Evolutionary conservation across 2,888 invertebrate genomes (phyloP).

Genomic region (Polymixis flavicincta): DNA sequence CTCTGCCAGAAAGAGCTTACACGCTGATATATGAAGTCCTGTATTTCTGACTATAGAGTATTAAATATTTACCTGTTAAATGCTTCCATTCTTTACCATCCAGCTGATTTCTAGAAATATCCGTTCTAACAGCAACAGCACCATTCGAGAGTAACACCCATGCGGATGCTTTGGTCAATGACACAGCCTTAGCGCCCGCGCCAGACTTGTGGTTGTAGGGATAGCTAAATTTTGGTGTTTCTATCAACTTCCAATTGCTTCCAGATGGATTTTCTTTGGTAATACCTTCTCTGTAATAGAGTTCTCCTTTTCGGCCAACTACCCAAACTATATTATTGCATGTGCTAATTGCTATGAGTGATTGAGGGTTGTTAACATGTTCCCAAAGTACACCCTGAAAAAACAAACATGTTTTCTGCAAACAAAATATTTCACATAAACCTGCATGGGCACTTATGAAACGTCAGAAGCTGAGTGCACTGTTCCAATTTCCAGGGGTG

Average conservation of each 20-base stretch:
- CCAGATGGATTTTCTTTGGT: conserved; percentile 92
- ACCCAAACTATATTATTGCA: conserved; percentile 95
- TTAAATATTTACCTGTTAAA: conserved; percentile 84
- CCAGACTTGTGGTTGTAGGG: conserved; percentile 78
- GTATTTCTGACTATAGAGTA: neutral
- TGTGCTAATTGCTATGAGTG: conserved; percentile 93
- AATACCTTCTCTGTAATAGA: conserved; percentile 95
- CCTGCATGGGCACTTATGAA: too few relatives aligned
- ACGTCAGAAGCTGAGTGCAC: too few relatives aligned
- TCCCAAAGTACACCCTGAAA: conserved; percentile 94
- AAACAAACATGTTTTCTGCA: neutral
- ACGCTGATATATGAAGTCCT: neutral
- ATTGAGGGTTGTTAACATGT: conserved; percentile 95
- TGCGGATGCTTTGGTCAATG: conserved; percentile 93
- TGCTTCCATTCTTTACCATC: conserved; percentile 96
- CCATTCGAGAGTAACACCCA: conserved; percentile 95
- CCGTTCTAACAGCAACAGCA: conserved; percentile 94
- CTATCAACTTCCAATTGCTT: conserved; percentile 95
- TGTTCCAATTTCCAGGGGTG: too few relatives aligned
- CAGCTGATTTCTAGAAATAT: conserved; percentile 93
- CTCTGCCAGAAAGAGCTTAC: conserved; percentile 2
- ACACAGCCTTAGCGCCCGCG: conserved; percentile 93
- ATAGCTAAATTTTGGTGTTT: conserved; percentile 88
- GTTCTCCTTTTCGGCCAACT: conserved; percentile 95
- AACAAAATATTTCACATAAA: too few relatives aligned